Evolutionary conservation across 2,797 vertebrate species (phyloP).

Genomic region (Sparus aurata): DNA sequence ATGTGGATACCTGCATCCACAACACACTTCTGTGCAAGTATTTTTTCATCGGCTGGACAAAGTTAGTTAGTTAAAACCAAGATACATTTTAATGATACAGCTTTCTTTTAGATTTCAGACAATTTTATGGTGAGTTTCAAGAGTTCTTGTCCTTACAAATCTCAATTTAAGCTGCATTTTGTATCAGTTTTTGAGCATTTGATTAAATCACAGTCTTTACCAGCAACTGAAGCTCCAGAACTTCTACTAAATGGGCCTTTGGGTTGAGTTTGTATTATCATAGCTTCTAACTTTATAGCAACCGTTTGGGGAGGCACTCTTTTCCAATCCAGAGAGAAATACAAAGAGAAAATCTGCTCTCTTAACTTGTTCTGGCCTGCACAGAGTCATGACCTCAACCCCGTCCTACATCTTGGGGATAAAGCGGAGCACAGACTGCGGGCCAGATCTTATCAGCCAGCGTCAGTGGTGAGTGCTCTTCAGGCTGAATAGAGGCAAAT

Average conservation of each 20-base stretch:
- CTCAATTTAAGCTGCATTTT: neutral
- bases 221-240: neutral
- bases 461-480: neutral
- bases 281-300: neutral
- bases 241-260: neutral
- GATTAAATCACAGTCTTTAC: neutral
- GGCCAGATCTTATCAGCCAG: too few species aligned
- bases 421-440: accelerated
- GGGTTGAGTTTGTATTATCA: neutral
- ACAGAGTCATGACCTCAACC: neutral
- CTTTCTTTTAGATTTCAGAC: neutral
- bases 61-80: neutral
- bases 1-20: neutral
- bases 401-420: neutral
- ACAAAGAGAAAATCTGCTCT: too few species aligned
- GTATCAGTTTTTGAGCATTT: neutral
- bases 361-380: neutral
- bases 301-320: too few species aligned
- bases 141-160: neutral
- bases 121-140: too few species aligned
- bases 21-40: neutral
- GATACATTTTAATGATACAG: neutral
- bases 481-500: neutral
- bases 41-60: neutral
- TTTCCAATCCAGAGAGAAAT: neutral